These are phyloP conservation scores for Microctonus aethiopoides DNA, from an alignment of 2,888 invertebrate genomes.

Conservation along the genomic window DNA sequence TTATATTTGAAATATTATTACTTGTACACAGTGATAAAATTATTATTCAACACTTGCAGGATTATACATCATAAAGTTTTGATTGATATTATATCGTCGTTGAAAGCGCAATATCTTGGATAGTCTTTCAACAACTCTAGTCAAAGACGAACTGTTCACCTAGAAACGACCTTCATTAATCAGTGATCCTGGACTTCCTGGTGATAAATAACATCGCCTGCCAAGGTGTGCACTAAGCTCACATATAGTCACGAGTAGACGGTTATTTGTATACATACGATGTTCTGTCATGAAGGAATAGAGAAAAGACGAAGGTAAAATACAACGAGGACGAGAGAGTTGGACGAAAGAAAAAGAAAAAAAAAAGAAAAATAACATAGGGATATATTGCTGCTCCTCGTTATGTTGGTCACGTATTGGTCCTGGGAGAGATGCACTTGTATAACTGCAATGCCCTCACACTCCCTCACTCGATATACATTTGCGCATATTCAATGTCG, in stretches of 20 bases:
- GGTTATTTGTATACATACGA: constrained; percentile 52
- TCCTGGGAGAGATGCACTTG: background rate
- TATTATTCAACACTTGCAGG: too few species aligned
- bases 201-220: constrained; percentile 62
- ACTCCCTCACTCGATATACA: background rate
- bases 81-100: constrained; percentile 1
- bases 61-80: constrained; percentile 12
- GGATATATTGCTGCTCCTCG: background rate
- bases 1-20: too few species aligned
- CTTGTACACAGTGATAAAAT: too few species aligned
- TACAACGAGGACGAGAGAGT: background rate
- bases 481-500: background rate
- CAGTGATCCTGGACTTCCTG: constrained; percentile 61
- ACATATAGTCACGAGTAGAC: constrained; percentile 49
- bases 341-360: background rate
- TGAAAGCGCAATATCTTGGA: constrained; percentile 26
- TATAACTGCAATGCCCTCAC: background rate
- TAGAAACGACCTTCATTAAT: constrained; percentile 63
- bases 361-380: background rate
- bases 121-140: constrained; percentile 34
- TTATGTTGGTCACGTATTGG: background rate
- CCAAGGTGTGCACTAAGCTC: constrained; percentile 41
- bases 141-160: constrained; percentile 11
- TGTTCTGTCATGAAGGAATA: background rate
- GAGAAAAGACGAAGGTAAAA: background rate